Base-by-base conservation (phyloP, 2,797 vertebrate species). In the Bovichtus variegatus region DNA sequence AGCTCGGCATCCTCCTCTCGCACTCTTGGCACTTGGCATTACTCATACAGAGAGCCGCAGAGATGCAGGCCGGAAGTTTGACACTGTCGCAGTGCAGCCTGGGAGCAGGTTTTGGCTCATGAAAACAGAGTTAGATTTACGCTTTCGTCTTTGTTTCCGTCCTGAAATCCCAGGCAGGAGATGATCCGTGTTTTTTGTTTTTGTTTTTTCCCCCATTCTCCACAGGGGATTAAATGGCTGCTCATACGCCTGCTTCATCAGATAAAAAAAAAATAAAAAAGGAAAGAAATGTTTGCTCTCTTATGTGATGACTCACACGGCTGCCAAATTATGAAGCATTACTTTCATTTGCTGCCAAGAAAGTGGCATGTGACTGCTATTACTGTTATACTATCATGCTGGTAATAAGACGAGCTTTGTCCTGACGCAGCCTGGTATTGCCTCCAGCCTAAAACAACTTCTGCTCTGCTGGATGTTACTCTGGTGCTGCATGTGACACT, bases 41-140 rank as follows among this genome's bases (percentile, higher is more conserved):
- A 53, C 44, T 83, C 86, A 74, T 34, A 44, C 41, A 19, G 38
- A 61, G 54, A 54, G 8, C 64, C 1, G 38, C 74, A 41, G 71
- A 72, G 54, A 53, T 7, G 1, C 66, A 73, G 68, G 64, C 76
- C 19, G 47, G 76, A 82, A 85, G 77, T 44, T 58, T 10, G 2
- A 51, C 54, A 7, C 71, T 16, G 36, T 41, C 7, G 54, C 78
- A 62, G 50, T 61, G 53, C 63, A 59, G 72, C 75, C 71, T 80
- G 75, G 84, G 78, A 80, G 81, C 76, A 44, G 54, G 67, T 77
- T 66, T 74, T 83, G 71, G 57, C 74, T 74, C 41, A 34, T 34
- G 44, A 73, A 68, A 27, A 13, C 9, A 15, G 15, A 77, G 55
- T 72, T 74, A 44, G 60, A 82, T 38, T 69, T 71, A 40, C 36